Evolutionary conservation across 2,113 vertebrate genomes (phyloP).

Genomic region (Puffinus mauretanicus): DNA sequence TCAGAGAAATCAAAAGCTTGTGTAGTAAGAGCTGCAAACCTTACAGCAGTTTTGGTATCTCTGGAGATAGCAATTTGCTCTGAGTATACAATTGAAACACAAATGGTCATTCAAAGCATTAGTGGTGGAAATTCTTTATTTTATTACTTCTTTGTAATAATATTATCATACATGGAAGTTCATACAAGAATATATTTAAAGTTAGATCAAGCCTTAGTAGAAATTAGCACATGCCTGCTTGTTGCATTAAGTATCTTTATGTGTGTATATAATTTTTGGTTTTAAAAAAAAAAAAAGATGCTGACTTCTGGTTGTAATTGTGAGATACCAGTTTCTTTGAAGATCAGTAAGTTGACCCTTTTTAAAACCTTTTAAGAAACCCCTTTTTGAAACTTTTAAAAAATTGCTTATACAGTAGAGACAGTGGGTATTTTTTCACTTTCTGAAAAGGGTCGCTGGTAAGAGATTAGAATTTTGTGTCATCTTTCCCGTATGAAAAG

Average conservation of each 20-base stretch:
- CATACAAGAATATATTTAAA: neutral
- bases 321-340: neutral
- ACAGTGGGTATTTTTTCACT: neutral
- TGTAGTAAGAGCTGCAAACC: neutral
- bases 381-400: neutral
- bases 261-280: neutral
- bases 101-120: neutral
- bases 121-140: neutral
- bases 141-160: neutral
- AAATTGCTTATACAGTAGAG: fast-evolving
- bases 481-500: neutral
- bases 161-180: neutral
- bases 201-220: neutral
- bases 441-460: neutral
- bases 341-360: neutral
- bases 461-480: neutral
- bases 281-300: neutral
- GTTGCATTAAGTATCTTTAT: neutral
- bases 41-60: neutral
- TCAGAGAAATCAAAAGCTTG: neutral
- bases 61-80: neutral
- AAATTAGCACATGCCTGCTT: neutral
- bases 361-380: neutral
- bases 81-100: neutral
- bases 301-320: neutral